A percentile compares a stretch with the other conserved stretches of the same genome.
Conservation (phyloP, 2,888 invertebrate species). For the Nomada fabriciana region DNA sequence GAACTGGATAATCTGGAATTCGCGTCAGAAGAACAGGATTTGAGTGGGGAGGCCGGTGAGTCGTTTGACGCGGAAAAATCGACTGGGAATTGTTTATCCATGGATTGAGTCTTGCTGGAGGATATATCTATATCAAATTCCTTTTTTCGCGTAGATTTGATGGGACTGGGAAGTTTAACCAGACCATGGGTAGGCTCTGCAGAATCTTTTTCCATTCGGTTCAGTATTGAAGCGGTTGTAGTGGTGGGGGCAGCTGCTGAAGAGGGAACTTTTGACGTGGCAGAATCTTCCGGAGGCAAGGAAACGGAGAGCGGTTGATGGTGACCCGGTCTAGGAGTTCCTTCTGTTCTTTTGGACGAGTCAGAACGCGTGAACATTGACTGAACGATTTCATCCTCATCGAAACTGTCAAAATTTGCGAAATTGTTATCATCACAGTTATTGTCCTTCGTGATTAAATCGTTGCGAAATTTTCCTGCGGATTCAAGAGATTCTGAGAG, state of each 20-base stretch:
- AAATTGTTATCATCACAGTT: slow-evolving; percentile 87
- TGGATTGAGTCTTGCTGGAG: slow-evolving; percentile 65
- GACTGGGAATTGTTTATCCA: slow-evolving; percentile 80
- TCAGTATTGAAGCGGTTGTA: slow-evolving; percentile 24
- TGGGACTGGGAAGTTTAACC: slow-evolving; percentile 83
- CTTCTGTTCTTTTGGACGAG: slow-evolving; percentile 79
- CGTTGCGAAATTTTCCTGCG: slow-evolving; percentile 70
- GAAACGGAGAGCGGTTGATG: slow-evolving; percentile 89
- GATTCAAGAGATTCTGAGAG: slow-evolving; percentile 72
- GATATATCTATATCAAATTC: slow-evolving; percentile 77
- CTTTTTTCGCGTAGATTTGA: slow-evolving; percentile 76
- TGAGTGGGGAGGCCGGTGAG: slow-evolving; percentile 78
- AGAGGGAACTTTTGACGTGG: slow-evolving; percentile 75
- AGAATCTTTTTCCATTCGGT: slow-evolving; percentile 63
- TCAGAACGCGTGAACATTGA: slow-evolving; percentile 85
- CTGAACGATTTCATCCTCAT: slow-evolving; percentile 76
- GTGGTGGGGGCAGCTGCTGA: slow-evolving; percentile 46
- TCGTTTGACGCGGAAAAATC: slow-evolving; percentile 78
- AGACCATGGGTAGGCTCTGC: slow-evolving; percentile 75
- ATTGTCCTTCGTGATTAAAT: slow-evolving; percentile 86
- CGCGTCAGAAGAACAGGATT: slow-evolving; percentile 80
- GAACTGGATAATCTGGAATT: slow-evolving; percentile 81
- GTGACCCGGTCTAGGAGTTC: slow-evolving; percentile 76
- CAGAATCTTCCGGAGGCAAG: slow-evolving; percentile 88
- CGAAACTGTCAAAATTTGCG: slow-evolving; percentile 80